Percentiles rank a stretch among this genome's conserved stretches.
These are phyloP conservation scores for Disparrhopalites patrizii DNA, from an alignment of 2,888 invertebrate species.

Conservation along the genomic window DNA sequence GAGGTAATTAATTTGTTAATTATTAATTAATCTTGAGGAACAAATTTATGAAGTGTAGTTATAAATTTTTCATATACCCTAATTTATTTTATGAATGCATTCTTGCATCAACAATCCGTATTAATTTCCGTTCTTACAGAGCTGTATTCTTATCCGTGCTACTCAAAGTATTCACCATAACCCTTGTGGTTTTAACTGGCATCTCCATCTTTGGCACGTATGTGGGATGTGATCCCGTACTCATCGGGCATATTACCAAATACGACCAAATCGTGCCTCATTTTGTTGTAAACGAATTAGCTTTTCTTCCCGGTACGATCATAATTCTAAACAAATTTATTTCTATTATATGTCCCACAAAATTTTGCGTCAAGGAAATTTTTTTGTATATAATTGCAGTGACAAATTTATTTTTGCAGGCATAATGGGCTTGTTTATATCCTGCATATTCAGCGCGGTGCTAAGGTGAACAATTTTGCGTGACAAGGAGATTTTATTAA, in stretches of 20 bases:
- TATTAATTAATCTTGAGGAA: too few relatives aligned
- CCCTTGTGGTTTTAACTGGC: not conserved
- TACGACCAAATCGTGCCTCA: conserved; percentile 42
- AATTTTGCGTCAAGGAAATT: too few relatives aligned
- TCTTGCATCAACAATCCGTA: not conserved
- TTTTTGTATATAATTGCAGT: too few relatives aligned
- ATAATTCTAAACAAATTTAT: too few relatives aligned
- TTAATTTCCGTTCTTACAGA: not conserved
- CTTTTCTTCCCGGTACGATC: conserved; percentile 36
- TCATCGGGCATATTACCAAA: conserved; percentile 35
- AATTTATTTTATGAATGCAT: too few relatives aligned
- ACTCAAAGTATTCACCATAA: not conserved
- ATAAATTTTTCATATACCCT: too few relatives aligned
- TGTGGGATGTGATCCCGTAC: conserved; percentile 41
- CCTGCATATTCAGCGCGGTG: conserved; percentile 39
- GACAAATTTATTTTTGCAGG: too few relatives aligned
- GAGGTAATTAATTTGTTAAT: conserved; percentile 25
- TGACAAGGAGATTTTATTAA: not conserved
- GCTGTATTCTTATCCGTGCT: not conserved
- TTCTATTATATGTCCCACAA: too few relatives aligned
- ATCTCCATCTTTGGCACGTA: conserved; percentile 36
- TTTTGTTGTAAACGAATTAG: conserved; percentile 38
- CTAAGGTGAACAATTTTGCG: not conserved
- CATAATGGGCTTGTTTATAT: conserved; percentile 28
- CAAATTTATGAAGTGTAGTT: too few relatives aligned